Conservation (phyloP, 2,888 invertebrate species). For the Troglohyphantes excavatus region DNA sequence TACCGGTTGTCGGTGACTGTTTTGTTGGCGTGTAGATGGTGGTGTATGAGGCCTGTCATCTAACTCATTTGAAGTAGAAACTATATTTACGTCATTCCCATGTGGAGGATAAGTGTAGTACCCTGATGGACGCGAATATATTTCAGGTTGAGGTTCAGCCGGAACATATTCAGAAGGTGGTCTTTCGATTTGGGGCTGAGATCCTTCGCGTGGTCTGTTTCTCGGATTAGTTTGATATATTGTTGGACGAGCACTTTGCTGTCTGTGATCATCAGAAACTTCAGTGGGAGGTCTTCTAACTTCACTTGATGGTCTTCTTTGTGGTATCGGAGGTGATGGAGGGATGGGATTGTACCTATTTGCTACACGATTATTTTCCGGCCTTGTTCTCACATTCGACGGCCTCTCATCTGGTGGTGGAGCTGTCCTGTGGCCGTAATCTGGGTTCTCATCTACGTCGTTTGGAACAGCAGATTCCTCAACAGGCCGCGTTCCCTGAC, state of each 20-base stretch:
- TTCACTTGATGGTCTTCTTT: slow-evolving; percentile 23
- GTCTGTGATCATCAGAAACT: not conserved
- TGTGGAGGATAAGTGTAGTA: slow-evolving; percentile 34
- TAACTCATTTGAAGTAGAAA: slow-evolving; percentile 35
- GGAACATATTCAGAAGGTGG: slow-evolving; percentile 40
- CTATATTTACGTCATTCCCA: slow-evolving; percentile 33
- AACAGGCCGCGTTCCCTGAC: slow-evolving; percentile 9
- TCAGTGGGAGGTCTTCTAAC: not conserved
- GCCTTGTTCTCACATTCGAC: not conserved
- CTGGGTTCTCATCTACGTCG: slow-evolving; percentile 5
- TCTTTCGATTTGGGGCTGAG: slow-evolving; percentile 52
- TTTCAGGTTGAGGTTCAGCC: not conserved
- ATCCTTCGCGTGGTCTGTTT: slow-evolving; percentile 25
- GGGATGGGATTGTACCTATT: not conserved
- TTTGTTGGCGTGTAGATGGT: not conserved
- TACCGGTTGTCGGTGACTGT: slow-evolving; percentile 23
- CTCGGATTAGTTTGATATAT: slow-evolving; percentile 4
- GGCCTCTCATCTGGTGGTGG: slow-evolving; percentile 1
- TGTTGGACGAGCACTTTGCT: not conserved
- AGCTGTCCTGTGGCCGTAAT: slow-evolving; percentile 2
- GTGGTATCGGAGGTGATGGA: not conserved
- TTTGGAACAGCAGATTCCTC: slow-evolving; percentile 26
- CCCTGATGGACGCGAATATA: slow-evolving; percentile 1
- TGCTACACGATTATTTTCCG: not conserved
- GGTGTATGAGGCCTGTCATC: not conserved